phyloP scores from a whole-genome alignment of 2,888 invertebrate genomes.

The Drosophila paranaensis region DNA sequence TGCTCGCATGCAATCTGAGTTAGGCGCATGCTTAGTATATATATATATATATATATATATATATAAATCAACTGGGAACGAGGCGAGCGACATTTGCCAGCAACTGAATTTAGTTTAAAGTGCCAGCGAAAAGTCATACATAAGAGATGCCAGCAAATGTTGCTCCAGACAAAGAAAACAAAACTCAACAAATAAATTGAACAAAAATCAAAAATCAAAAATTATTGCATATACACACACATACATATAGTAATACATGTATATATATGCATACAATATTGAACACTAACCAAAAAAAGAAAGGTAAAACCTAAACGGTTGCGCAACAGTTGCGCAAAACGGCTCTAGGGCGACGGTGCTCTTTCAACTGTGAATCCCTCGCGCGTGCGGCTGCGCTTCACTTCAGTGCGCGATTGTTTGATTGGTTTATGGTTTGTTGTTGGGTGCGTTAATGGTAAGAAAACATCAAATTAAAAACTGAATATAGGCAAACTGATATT shows the following conservation, averaged over 20 bases:
- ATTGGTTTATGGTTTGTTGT: slow-evolving; percentile 35
- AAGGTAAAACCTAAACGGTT: slow-evolving; percentile 51
- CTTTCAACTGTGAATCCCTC: slow-evolving; percentile 89
- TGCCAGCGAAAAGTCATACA: background rate
- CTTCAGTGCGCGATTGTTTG: slow-evolving; percentile 82
- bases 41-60: too few species aligned
- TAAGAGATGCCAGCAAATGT: slow-evolving; percentile 17
- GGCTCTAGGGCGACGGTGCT: slow-evolving; percentile 85
- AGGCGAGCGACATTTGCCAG: slow-evolving; percentile 28
- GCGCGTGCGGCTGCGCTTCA: slow-evolving; percentile 92
- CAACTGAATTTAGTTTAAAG: background rate
- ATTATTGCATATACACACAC: slow-evolving; percentile 4
- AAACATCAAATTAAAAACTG: slow-evolving; percentile 56
- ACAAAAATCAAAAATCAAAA: slow-evolving; percentile 53
- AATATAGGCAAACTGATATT: slow-evolving; percentile 65
- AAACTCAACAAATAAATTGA: slow-evolving; percentile 30
- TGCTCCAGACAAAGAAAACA: slow-evolving; percentile 18
- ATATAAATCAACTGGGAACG: slow-evolving; percentile 14
- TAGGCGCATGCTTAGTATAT: slow-evolving; percentile 33
- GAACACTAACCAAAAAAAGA: slow-evolving; percentile 68
- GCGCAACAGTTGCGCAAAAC: too few species aligned
- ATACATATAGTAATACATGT: background rate
- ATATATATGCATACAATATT: slow-evolving; percentile 17
- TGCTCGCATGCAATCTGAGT: slow-evolving; percentile 39
- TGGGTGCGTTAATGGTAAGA: slow-evolving; percentile 74